phyloP scores from a whole-genome alignment of 2,888 invertebrate species.

The Heliconius hortense region DNA sequence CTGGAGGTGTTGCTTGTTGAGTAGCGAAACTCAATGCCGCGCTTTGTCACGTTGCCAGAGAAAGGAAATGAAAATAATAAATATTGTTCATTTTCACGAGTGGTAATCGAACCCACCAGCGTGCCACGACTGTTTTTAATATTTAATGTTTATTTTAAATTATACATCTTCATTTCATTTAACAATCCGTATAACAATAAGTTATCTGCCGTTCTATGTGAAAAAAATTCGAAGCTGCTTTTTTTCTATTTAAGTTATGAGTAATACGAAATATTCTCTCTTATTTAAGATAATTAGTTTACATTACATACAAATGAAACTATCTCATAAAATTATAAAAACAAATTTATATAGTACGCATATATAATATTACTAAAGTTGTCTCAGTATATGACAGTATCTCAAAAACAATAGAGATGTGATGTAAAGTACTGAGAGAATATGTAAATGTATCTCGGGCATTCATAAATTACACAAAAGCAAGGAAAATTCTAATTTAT shows the following conservation, averaged over 20 bases:
- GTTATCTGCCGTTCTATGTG: no score
- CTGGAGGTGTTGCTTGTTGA: no score
- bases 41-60: no score
- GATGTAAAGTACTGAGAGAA: background rate
- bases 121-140: no score
- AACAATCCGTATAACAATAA: no score
- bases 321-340: background rate
- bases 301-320: background rate
- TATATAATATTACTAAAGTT: background rate
- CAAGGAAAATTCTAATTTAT: conserved; percentile 10
- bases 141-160: no score
- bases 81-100: no score
- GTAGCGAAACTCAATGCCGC: no score
- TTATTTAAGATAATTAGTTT: background rate
- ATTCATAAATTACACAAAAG: background rate
- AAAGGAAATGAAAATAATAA: no score
- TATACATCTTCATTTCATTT: no score
- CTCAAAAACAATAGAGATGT: background rate
- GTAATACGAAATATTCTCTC: background rate
- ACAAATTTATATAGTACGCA: background rate
- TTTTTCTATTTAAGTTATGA: background rate
- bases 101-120: no score
- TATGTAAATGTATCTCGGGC: conserved; percentile 13
- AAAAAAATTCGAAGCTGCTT: background rate
- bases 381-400: background rate